Conservation (phyloP, 2,113 vertebrate species). For the Turdus rufiventris region DNA sequence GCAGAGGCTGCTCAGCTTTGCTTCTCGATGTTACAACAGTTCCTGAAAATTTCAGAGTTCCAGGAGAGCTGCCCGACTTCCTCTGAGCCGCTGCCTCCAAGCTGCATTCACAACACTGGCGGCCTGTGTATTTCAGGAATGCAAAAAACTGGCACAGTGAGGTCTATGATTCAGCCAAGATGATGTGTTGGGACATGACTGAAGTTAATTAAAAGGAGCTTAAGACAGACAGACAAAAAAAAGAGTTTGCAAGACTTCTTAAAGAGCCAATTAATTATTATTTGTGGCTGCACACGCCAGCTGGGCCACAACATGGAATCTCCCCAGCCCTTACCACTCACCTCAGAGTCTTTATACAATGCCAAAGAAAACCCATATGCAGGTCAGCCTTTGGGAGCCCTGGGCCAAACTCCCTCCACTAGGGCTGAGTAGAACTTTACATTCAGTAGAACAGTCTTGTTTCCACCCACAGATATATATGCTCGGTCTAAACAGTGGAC, state of each 20-base stretch:
- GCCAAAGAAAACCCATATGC: slow-evolving; percentile 1
- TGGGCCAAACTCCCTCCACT: background rate
- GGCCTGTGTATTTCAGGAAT: slow-evolving; percentile 69
- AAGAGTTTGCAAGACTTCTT: slow-evolving; percentile 50
- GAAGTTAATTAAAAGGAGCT: slow-evolving; percentile 69
- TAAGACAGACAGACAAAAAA: slow-evolving; percentile 42
- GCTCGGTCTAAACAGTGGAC: background rate
- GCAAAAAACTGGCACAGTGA: slow-evolving; percentile 63
- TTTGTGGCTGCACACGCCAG: slow-evolving; percentile 58
- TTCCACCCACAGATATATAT: background rate
- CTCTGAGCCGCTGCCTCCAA: slow-evolving; percentile 24
- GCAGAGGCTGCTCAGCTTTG: background rate
- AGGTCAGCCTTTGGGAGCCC: background rate
- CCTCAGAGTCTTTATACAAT: background rate
- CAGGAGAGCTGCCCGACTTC: slow-evolving; percentile 52
- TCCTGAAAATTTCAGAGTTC: slow-evolving; percentile 61
- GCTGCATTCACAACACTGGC: slow-evolving; percentile 48
- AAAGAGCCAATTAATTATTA: slow-evolving; percentile 64
- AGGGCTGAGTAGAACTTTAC: background rate
- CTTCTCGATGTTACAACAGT: slow-evolving; percentile 41
- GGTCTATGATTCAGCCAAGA: slow-evolving; percentile 56
- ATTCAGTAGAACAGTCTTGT: background rate
- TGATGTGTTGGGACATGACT: slow-evolving; percentile 67
- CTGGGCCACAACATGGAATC: slow-evolving; percentile 50
- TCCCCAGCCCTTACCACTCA: slow-evolving; percentile 18